Percentiles rank a stretch among this genome's conserved stretches.
These are phyloP conservation scores for Pheosia tremula DNA, from an alignment of 2,888 invertebrate genomes.

Conservation along the genomic window DNA sequence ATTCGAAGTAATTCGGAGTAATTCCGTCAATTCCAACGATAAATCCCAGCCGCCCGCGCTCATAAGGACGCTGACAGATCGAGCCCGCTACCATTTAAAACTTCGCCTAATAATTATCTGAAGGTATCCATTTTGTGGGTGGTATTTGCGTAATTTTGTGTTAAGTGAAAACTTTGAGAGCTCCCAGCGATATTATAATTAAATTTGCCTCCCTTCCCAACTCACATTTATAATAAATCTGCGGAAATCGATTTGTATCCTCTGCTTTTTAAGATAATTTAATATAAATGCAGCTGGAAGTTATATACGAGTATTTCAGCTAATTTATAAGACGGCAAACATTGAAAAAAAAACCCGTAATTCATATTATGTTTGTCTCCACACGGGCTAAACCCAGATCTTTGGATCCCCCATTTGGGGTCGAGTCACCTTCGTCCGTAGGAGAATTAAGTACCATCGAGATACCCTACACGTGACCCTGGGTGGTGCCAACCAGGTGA, in stretches of 20 bases:
- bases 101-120: constrained; percentile 34
- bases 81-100: constrained; percentile 27
- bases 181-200: background rate
- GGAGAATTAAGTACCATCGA: too few relatives aligned
- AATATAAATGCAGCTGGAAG: too few relatives aligned
- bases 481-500: too few relatives aligned
- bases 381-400: too few relatives aligned
- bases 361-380: too few relatives aligned
- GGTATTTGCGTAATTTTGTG: constrained; percentile 26
- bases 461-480: too few relatives aligned
- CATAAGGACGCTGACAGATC: constrained; percentile 24
- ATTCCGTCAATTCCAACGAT: constrained; percentile 34
- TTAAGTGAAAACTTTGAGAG: constrained; percentile 32
- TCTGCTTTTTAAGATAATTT: background rate
- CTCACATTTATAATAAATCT: background rate
- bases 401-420: too few relatives aligned
- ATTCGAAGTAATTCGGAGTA: constrained; percentile 26
- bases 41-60: constrained; percentile 29
- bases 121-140: constrained; percentile 15
- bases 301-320: too few relatives aligned
- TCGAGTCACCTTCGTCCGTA: too few relatives aligned
- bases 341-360: background rate
- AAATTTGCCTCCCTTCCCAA: background rate
- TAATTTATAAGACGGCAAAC: too few relatives aligned
- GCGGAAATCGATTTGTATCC: background rate